phyloP scores from a whole-genome alignment of 2,797 vertebrate genomes.

The Delichon dasypus region DNA sequence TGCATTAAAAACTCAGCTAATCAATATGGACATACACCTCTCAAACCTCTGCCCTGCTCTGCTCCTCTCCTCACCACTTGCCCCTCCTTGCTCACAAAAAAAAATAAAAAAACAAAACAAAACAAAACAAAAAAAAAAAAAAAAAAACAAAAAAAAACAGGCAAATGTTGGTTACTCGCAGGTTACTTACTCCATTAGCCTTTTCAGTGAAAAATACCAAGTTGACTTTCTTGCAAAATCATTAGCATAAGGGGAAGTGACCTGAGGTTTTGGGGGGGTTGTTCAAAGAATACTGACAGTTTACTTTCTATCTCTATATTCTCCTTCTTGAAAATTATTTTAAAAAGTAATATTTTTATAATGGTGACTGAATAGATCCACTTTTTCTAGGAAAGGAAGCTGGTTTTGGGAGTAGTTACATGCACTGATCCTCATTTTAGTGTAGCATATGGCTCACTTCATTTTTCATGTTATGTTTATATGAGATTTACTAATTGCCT shows the following conservation, averaged over 20 bases:
- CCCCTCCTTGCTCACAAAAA: accelerated
- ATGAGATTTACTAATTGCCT: not conserved
- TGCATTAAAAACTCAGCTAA: not conserved
- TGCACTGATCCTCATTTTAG: not conserved
- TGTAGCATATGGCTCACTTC: not conserved
- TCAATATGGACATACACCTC: not conserved
- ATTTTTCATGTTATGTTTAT: not conserved
- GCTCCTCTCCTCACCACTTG: not conserved
- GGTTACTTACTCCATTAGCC: not conserved
- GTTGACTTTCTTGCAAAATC: not conserved
- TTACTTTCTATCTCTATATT: not conserved
- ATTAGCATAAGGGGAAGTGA: not conserved
- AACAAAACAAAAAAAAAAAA: accelerated
- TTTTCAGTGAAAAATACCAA: not conserved
- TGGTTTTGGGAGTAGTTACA: not conserved
- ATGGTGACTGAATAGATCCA: not conserved
- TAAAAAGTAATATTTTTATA: not conserved
- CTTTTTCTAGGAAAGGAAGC: not conserved
- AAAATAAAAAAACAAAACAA: not conserved
- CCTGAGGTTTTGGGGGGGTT: not conserved
- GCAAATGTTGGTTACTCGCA: not conserved
- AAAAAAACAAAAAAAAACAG: accelerated
- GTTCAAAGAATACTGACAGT: not conserved
- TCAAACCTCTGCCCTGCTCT: not conserved
- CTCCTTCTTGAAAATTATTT: not conserved